Evolutionary conservation across 2,113 vertebrate genomes (phyloP).

Genomic region (Pardalotus punctatus): DNA sequence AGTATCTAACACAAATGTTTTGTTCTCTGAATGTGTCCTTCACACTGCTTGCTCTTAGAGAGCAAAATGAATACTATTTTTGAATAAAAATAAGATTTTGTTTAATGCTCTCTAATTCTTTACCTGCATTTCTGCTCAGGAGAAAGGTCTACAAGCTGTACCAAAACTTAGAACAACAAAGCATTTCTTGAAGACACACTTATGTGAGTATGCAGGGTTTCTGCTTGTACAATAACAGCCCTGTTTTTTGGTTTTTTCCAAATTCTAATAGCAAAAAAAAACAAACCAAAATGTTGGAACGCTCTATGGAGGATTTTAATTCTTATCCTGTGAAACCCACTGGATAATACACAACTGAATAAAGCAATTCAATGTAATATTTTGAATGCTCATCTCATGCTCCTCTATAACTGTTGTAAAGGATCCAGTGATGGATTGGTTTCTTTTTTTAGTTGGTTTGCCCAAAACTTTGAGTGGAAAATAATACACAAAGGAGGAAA

Average conservation of each 20-base stretch:
- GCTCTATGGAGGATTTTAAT: not conserved
- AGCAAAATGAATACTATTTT: not conserved
- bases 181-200: not conserved
- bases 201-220: not conserved
- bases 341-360: not conserved
- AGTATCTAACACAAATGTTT: not conserved
- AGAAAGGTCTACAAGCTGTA: not conserved
- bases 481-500: not conserved
- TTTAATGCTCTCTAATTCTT: not conserved
- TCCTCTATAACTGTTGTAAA: not conserved
- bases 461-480: not conserved
- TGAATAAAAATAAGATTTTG: not conserved
- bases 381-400: not conserved
- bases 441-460: not conserved
- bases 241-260: not conserved
- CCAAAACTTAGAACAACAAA: not conserved
- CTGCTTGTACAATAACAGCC: accelerated
- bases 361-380: not conserved
- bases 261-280: not conserved
- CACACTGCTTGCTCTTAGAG: not conserved
- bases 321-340: not conserved
- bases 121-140: not conserved
- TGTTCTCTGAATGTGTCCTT: not conserved
- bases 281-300: not conserved
- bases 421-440: not conserved